These are phyloP conservation scores for Linnaemya vulpina DNA, from an alignment of 2,888 invertebrate species.

Conservation along the genomic window DNA sequence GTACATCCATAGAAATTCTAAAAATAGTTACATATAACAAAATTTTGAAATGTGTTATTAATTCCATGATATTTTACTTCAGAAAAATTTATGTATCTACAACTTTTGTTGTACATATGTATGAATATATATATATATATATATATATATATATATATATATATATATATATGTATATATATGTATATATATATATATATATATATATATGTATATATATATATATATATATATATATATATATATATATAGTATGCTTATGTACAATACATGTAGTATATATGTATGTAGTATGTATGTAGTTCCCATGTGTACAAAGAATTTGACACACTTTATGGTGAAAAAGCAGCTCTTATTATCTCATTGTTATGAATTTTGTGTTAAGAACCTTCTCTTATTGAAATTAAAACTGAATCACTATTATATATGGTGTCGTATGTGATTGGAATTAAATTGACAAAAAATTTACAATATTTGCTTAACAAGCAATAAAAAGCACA, in stretches of 20 bases:
- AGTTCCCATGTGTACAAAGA: conserved; percentile 32
- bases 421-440: conserved; percentile 55
- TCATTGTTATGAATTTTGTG: conserved; percentile 42
- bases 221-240: no score
- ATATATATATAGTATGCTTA: no score
- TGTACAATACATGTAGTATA: no score
- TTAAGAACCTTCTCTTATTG: conserved; percentile 43
- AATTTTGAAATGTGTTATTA: conserved; percentile 1
- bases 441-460: conserved; percentile 67
- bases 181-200: no score
- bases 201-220: no score
- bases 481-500: conserved; percentile 46
- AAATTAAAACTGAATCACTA: conserved; percentile 63
- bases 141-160: no score
- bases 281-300: conserved; percentile 6
- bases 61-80: conserved; percentile 48
- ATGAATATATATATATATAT: no score
- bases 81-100: neutral
- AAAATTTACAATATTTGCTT: conserved; percentile 55
- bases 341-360: conserved; percentile 31
- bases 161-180: no score
- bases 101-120: no score
- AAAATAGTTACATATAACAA: conserved; percentile 48
- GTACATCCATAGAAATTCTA: conserved; percentile 29
- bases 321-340: conserved; percentile 59